phyloP scores from a whole-genome alignment of 2,797 vertebrate genomes.

The Intellagama lesueurii region DNA sequence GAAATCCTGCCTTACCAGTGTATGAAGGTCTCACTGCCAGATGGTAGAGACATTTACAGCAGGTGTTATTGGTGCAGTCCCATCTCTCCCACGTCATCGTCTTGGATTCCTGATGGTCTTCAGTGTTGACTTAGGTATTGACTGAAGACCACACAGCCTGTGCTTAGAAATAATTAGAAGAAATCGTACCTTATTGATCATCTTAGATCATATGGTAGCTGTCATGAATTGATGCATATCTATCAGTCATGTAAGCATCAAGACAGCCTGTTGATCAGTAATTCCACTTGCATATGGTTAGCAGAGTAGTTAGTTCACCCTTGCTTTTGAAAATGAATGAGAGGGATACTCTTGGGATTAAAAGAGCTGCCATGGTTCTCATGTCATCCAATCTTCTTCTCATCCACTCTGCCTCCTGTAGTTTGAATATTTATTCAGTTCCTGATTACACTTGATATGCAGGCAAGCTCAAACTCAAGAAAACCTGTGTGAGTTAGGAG shows the following conservation, averaged over 20 bases:
- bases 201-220: neutral
- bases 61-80: too few relatives aligned
- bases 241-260: neutral
- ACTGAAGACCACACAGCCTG: neutral
- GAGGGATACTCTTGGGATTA: too few relatives aligned
- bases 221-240: neutral
- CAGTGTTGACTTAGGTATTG: neutral
- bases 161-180: neutral
- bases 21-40: too few relatives aligned
- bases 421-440: neutral
- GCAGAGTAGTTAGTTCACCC: neutral
- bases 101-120: neutral
- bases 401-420: neutral
- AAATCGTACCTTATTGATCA: neutral
- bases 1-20: too few relatives aligned
- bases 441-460: neutral
- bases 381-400: neutral
- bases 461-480: neutral
- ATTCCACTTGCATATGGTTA: neutral
- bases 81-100: too few relatives aligned
- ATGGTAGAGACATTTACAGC: too few relatives aligned
- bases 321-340: neutral
- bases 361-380: neutral
- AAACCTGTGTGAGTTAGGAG: neutral
- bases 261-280: neutral